Evolutionary conservation across 2,888 invertebrate genomes (phyloP).

Genomic region (Leptothorax acervorum): DNA sequence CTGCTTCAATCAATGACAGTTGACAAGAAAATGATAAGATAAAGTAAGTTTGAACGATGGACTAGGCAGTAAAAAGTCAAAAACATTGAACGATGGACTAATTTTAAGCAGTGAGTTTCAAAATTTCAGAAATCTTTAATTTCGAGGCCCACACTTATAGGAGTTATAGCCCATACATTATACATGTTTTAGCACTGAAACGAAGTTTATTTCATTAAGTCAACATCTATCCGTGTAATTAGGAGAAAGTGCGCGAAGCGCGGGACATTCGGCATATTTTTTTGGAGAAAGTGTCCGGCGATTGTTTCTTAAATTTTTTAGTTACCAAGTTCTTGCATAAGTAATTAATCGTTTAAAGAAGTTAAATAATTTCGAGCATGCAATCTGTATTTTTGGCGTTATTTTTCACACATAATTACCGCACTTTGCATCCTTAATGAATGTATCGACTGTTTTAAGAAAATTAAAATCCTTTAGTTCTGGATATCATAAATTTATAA

Average conservation of each 20-base stretch:
- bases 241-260: background rate
- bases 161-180: background rate
- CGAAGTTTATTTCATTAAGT: background rate
- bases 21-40: background rate
- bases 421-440: background rate
- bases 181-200: background rate
- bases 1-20: background rate
- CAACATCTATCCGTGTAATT: background rate
- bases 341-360: background rate
- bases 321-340: background rate
- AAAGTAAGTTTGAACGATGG: background rate
- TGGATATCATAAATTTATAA: background rate
- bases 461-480: background rate
- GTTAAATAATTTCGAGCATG: background rate
- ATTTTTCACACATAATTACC: background rate
- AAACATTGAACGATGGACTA: too few species aligned
- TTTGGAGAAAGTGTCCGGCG: background rate
- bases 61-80: background rate
- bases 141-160: background rate
- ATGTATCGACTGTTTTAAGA: background rate
- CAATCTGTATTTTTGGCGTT: background rate
- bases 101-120: too few species aligned
- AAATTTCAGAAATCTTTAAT: background rate
- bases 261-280: background rate
- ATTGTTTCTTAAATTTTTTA: constrained; percentile 3